phyloP scores from a whole-genome alignment of 2,888 invertebrate genomes.

The Drosophila borborema region DNA sequence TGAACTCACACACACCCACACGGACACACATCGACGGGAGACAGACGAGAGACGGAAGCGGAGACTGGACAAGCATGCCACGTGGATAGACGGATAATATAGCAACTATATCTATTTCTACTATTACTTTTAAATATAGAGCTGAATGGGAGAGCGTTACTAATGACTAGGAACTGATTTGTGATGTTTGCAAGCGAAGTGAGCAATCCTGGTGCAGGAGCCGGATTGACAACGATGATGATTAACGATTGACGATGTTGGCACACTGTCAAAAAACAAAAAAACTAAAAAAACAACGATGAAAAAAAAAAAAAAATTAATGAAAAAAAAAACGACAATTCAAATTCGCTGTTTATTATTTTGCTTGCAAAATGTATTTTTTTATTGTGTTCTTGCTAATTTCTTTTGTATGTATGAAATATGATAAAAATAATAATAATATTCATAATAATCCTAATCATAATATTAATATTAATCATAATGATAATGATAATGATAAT shows the following conservation, averaged over 20 bases:
- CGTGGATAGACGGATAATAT: conserved; percentile 49
- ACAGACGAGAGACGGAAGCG: neutral
- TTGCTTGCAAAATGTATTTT: conserved; percentile 71
- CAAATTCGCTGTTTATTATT: conserved; percentile 49
- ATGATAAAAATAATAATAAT: conserved; percentile 32
- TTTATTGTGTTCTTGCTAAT: conserved; percentile 72
- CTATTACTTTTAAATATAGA: conserved; percentile 54
- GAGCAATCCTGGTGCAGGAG: conserved; percentile 48
- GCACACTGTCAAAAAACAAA: conserved; percentile 21
- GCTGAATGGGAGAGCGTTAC: conserved; percentile 67
- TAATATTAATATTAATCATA: conserved; percentile 38
- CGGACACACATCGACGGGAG: neutral
- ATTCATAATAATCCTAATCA: conserved; percentile 35
- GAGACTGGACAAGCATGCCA: conserved; percentile 35
- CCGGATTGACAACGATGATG: conserved; percentile 33
- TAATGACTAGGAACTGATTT: conserved; percentile 78
- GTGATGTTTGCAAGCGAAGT: conserved; percentile 78
- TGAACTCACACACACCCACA: conserved; percentile 12
- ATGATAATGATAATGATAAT: conserved; percentile 34
- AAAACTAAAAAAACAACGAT: conserved; percentile 34
- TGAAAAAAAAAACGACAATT: conserved; percentile 24
- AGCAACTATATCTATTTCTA: conserved; percentile 27
- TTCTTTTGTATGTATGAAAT: conserved; percentile 58
- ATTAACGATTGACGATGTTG: conserved; percentile 24
- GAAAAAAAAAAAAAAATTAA: conserved; percentile 26